Evolutionary conservation across 2,113 vertebrate genomes (phyloP).

Genomic region (Terrapene triunguis): DNA sequence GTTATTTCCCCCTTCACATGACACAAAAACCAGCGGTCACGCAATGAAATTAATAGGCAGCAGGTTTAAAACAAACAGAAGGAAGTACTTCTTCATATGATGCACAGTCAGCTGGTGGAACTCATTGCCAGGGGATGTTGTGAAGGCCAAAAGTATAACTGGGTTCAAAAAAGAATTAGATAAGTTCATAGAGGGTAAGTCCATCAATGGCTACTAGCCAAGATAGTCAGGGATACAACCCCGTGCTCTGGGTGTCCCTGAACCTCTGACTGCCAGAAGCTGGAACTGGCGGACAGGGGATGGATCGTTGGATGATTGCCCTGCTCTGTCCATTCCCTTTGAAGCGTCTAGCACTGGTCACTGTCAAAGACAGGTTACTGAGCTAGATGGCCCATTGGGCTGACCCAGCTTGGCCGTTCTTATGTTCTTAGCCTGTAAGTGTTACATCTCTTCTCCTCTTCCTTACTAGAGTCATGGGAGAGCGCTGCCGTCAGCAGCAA

Average conservation of each 20-base stretch:
- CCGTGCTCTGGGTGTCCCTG: not conserved
- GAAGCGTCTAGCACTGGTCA: not conserved
- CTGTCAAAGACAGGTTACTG: not conserved
- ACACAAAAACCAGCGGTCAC: not conserved
- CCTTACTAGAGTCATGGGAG: slow-evolving; percentile 49
- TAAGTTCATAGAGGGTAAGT: not conserved
- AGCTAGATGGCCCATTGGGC: not conserved
- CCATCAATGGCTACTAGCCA: not conserved
- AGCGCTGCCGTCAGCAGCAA: not conserved
- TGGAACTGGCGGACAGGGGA: not conserved
- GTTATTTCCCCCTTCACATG: not conserved
- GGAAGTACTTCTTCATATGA: not conserved
- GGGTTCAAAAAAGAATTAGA: not conserved
- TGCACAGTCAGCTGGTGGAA: not conserved
- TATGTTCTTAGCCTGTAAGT: not conserved
- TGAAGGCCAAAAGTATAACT: not conserved
- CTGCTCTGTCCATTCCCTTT: not conserved
- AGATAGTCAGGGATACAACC: not conserved
- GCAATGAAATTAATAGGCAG: not conserved
- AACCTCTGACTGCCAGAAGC: not conserved
- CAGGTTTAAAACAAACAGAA: not conserved
- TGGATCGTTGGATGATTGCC: not conserved
- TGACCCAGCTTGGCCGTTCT: not conserved
- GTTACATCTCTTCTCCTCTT: not conserved
- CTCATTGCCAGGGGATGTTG: not conserved